phyloP scores from a whole-genome alignment of 2,113 vertebrate species.

The Mesitornis unicolor region DNA sequence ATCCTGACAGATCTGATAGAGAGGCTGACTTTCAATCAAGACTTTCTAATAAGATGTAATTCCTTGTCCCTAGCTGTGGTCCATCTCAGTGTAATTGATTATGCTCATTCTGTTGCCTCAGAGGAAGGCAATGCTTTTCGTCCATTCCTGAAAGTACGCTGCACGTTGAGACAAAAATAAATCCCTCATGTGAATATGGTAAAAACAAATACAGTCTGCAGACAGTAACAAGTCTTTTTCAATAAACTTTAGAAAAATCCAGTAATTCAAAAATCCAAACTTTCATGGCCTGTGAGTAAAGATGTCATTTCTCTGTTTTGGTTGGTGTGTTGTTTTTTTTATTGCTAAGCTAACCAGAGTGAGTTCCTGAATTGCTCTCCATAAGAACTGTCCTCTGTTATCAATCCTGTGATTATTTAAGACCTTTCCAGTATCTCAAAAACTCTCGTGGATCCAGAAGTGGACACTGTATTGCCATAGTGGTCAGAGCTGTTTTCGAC shows the following conservation, averaged over 20 bases:
- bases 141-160: not conserved
- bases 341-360: not conserved
- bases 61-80: not conserved
- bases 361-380: not conserved
- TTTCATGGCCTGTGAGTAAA: not conserved
- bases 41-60: not conserved
- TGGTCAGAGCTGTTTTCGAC: not conserved
- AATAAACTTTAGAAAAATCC: not conserved
- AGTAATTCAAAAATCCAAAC: not conserved
- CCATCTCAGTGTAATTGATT: not conserved
- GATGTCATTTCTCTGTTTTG: not conserved
- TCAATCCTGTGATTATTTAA: not conserved
- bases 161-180: not conserved
- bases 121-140: not conserved
- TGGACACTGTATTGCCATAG: not conserved
- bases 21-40: not conserved
- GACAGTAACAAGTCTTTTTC: not conserved
- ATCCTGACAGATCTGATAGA: not conserved
- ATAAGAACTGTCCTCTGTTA: not conserved
- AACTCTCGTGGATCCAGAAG: not conserved
- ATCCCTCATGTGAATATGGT: not conserved
- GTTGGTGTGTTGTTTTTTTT: not conserved
- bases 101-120: not conserved
- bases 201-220: not conserved
- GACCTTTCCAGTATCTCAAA: not conserved